Evolutionary conservation across 2,888 invertebrate species (phyloP), one percentile per base, ranked within the genome.

Genomic region (Seira musarum): DNA sequence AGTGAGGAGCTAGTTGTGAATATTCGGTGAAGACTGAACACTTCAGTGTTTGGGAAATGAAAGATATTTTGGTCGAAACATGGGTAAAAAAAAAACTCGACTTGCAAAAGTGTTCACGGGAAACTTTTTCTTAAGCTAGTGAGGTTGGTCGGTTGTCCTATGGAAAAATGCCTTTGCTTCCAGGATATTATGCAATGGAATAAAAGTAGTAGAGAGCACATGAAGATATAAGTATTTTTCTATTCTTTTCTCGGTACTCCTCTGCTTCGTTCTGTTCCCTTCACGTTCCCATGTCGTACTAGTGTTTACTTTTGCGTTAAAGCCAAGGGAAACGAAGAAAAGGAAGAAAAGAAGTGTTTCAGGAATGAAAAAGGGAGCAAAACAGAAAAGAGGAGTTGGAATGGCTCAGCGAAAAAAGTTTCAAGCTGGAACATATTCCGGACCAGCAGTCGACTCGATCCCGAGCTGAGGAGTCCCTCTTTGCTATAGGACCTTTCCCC

Each of bases 11-110:
- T 30, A 8, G 30, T 30, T 70, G 65, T 64, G 77, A 77, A 70
- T 77, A 70, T 70, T 77, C 46, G 71, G 30, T 66, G 71, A 40
- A 66, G 78, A 78, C 78, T 78, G 78, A 78, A 78, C 40, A 70
- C 46, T 65, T 72, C 71, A 77, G 77, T 40, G n/a, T 19, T 25
- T 21, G 63, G 67, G 13, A 49, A 72, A 49, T 49, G 60, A n/a
- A 72, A 65, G 72, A 53, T 72, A 65, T 72, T 72, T 22, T 46
- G 19, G 67, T 8, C 1, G 46, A 46, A 30, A 30, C 21, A 61
- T 17, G 30, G 15, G 21, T 8, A n/a, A 35, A n/a, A 65, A 13
- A 69, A 49, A 57, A 21, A 25, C 60, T 19, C 60, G 30, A 35
- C 19, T 40, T 30, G 30, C 8, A 30, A 30, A 30, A 30, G 30